These are phyloP conservation scores for Centruroides sculpturatus DNA, from an alignment of 1,140 invertebrate genomes.

Conservation along the genomic window DNA sequence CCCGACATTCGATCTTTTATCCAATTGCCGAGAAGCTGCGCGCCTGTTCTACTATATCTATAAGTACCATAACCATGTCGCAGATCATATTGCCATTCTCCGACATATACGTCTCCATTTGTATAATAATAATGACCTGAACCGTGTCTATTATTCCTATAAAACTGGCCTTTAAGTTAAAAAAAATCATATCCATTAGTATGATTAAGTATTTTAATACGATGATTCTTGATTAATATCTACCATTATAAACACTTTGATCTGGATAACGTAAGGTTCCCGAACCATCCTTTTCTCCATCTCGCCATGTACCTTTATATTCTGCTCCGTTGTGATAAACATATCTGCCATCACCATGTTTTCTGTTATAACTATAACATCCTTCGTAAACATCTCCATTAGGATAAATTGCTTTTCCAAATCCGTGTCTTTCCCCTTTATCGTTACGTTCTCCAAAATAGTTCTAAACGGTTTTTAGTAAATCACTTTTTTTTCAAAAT, in stretches of 20 bases:
- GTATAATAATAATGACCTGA: background rate
- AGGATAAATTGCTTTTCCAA: background rate
- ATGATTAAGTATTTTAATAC: too few relatives aligned
- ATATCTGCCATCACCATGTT: background rate
- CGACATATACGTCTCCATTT: background rate
- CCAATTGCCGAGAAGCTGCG: background rate
- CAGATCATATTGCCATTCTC: background rate
- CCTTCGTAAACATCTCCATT: background rate
- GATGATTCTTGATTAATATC: background rate
- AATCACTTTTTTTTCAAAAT: too few relatives aligned
- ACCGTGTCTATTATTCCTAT: too few relatives aligned
- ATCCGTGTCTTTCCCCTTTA: background rate
- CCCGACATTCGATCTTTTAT: background rate
- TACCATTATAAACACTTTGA: background rate
- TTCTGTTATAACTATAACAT: background rate
- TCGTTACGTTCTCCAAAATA: background rate
- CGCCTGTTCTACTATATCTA: background rate
- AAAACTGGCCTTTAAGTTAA: too few relatives aligned
- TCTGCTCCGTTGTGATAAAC: background rate
- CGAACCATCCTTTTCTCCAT: background rate
- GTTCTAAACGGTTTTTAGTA: background rate
- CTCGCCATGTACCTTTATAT: background rate
- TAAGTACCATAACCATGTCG: background rate
- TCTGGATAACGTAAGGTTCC: background rate
- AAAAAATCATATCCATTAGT: too few relatives aligned